Percentiles rank a stretch among this genome's conserved stretches.
phyloP scores from a whole-genome alignment of 2,888 invertebrate species.

The Agrotis segetum region DNA sequence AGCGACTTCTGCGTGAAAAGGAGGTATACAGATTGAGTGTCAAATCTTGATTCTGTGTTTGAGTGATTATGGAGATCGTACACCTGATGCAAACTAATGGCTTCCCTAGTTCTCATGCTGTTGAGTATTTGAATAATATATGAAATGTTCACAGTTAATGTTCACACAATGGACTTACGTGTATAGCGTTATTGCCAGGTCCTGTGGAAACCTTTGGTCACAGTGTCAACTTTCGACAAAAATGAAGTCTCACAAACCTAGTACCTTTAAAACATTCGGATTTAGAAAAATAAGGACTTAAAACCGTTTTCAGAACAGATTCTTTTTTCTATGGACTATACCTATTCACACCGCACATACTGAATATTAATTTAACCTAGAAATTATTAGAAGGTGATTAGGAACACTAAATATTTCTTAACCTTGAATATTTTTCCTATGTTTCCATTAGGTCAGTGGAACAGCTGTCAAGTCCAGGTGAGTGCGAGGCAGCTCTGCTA shows the following conservation, averaged over 20 bases:
- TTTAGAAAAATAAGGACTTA: too few relatives aligned
- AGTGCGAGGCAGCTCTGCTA: slow-evolving; percentile 92
- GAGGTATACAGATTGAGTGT: slow-evolving; percentile 46
- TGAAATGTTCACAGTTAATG: not conserved
- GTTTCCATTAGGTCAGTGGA: slow-evolving; percentile 92
- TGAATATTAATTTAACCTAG: not conserved
- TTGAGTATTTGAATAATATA: not conserved
- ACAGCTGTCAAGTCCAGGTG: slow-evolving; percentile 95
- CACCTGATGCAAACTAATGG: slow-evolving; percentile 42
- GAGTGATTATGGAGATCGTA: slow-evolving; percentile 36
- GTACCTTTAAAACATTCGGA: too few relatives aligned
- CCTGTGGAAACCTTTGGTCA: not conserved
- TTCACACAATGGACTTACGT: not conserved
- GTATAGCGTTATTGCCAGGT: not conserved
- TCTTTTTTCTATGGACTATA: too few relatives aligned
- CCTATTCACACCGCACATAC: too few relatives aligned
- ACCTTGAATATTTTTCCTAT: not conserved
- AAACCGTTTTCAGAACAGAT: too few relatives aligned
- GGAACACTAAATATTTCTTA: not conserved
- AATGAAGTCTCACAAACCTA: not conserved
- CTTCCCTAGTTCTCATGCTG: not conserved
- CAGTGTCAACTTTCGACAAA: not conserved
- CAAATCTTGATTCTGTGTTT: slow-evolving; percentile 43
- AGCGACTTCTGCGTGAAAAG: slow-evolving; percentile 27
- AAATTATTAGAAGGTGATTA: too few relatives aligned